These are phyloP conservation scores for Diplolepis rosae DNA, from an alignment of 2,888 invertebrate genomes.

Conservation along the genomic window DNA sequence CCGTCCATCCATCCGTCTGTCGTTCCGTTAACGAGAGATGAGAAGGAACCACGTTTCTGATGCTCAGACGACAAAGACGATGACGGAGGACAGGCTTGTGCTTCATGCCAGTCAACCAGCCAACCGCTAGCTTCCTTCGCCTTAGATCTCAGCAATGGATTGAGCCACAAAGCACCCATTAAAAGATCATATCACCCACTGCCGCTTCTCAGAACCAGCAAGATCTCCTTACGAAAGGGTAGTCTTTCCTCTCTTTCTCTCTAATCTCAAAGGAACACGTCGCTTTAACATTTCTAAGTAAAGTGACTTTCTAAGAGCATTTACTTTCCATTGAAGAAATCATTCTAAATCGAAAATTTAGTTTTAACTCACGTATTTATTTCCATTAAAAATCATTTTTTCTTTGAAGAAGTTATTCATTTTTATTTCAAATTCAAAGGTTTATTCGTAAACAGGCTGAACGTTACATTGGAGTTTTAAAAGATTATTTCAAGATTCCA, in stretches of 20 bases:
- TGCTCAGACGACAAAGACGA: slow-evolving; percentile 61
- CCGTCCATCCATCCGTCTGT: slow-evolving; percentile 60
- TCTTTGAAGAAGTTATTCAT: no score
- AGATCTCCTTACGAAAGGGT: slow-evolving; percentile 49
- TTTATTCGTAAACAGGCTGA: slow-evolving; percentile 37
- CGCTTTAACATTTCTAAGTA: neutral
- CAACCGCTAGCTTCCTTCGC: slow-evolving; percentile 58
- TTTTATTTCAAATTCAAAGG: neutral
- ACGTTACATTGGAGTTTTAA: slow-evolving; percentile 41
- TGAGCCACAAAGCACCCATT: slow-evolving; percentile 73
- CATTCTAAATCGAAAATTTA: neutral
- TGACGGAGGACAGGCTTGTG: slow-evolving; percentile 44
- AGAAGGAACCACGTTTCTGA: slow-evolving; percentile 59
- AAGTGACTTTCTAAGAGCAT: neutral
- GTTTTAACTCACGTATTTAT: neutral
- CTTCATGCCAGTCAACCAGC: slow-evolving; percentile 50
- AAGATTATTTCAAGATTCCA: slow-evolving; percentile 67
- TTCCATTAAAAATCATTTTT: neutral
- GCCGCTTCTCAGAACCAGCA: slow-evolving; percentile 58
- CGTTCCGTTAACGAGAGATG: slow-evolving; percentile 59
- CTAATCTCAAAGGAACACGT: slow-evolving; percentile 36
- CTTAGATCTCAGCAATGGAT: slow-evolving; percentile 71
- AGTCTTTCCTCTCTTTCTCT: slow-evolving; percentile 39
- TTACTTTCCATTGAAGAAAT: neutral
- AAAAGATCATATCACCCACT: slow-evolving; percentile 72